Conservation (phyloP, 2,888 invertebrate species). For the Drosophila fulvimacula region DNA sequence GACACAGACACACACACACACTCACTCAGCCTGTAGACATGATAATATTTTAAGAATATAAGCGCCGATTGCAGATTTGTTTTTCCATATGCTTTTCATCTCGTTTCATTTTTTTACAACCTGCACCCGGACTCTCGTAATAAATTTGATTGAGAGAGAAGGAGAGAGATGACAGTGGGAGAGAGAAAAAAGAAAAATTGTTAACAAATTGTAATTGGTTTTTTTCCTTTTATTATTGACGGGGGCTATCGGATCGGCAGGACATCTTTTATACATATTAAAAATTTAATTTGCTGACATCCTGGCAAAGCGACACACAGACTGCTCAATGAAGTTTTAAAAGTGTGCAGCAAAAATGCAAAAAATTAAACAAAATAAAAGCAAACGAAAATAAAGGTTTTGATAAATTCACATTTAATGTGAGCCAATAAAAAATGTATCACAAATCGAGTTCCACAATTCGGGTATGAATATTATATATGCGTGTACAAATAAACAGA, state of each 20-base stretch:
- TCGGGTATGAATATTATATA: slow-evolving; percentile 11
- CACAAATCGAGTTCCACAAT: not conserved
- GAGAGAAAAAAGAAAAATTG: slow-evolving; percentile 30
- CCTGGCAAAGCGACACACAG: slow-evolving; percentile 3
- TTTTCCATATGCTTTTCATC: slow-evolving; percentile 54
- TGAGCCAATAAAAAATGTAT: slow-evolving; percentile 7
- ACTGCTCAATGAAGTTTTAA: slow-evolving; percentile 14
- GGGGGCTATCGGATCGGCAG: slow-evolving; percentile 23
- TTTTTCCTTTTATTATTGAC: slow-evolving; percentile 29
- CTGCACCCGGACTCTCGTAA: slow-evolving; percentile 50
- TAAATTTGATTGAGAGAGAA: slow-evolving; percentile 71
- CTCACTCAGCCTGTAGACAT: slow-evolving; percentile 48
- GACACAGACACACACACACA: slow-evolving; percentile 11
- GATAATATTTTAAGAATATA: slow-evolving; percentile 74
- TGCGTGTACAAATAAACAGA: not conserved
- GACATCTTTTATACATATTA: slow-evolving; percentile 51
- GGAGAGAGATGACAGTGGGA: not conserved
- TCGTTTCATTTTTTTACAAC: slow-evolving; percentile 21
- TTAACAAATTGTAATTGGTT: slow-evolving; percentile 76
- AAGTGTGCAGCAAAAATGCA: slow-evolving; percentile 2
- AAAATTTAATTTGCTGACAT: slow-evolving; percentile 55
- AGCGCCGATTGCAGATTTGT: slow-evolving; percentile 74
- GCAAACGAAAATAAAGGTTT: not conserved
- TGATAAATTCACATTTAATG: slow-evolving; percentile 14
- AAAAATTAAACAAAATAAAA: not conserved